Base-by-base conservation (phyloP, 2,888 invertebrate species). In the Harpagoxenus sublaevis region DNA sequence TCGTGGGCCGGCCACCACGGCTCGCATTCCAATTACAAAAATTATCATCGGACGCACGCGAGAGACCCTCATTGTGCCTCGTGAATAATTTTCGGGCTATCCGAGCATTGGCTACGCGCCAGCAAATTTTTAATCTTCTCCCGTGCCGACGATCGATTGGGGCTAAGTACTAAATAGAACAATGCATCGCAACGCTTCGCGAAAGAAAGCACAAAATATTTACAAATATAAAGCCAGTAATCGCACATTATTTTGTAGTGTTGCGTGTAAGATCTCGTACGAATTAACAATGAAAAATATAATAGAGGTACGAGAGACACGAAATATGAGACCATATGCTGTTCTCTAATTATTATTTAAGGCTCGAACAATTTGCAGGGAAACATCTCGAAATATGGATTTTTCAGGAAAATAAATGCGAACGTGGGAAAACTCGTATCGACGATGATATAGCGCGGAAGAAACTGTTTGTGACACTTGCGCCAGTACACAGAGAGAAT, bases 21-120 rank as follows among this genome's bases (percentile, higher is more conserved):
- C 60, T 74, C 62, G 81, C 65, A 77, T 85, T 66, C 66, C 73
- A 57, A 70, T 51, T 77, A 75, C 39, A 42, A 82, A 82, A 81
- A 84, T 75, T 75, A 82, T 81, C 57, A 55, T 45, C 23, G 5
- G 45, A 71, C 57, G 45, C 78, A 73, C 62, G 51, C 18, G 53
- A 45, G 57, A 8, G 23, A 60, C 18, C 39, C 42, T n/a, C 12
- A 48, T 70, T 74, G 23, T 60, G 31, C n/a, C 12, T 73, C 10
- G 51, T 39, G 62, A 79, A 85, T 73, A 60, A 82, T 84, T 84
- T 73, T 73, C 62, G 42, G 68, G 55, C 45, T 68, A 31, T 62
- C 35, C 51, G 31, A 66, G 9, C 10, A 39, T 12, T 79, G 83
- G 83, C 79, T 10, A 79, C 18, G 39, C n/a, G 83, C 83, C 79